Conservation (phyloP, 2,797 vertebrate genomes). For the Dicrostonyx torquatus region DNA sequence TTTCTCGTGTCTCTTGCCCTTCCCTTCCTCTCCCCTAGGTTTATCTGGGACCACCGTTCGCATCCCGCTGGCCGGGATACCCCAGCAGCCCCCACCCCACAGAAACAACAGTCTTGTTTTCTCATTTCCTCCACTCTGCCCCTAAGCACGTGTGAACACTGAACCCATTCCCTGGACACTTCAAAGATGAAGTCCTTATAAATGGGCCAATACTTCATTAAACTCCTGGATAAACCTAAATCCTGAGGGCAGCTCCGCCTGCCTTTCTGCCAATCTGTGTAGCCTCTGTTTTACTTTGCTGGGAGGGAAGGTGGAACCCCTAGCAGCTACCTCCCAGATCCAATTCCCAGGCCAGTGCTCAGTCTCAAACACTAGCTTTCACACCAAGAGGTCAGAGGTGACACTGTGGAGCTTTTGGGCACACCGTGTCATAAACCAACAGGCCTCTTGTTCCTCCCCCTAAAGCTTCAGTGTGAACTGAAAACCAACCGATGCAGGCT, state of each 20-base stretch:
- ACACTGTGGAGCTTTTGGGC: not conserved
- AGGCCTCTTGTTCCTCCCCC: not conserved
- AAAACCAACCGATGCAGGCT: constrained; percentile 1
- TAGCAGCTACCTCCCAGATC: too few relatives aligned
- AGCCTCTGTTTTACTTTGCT: not conserved
- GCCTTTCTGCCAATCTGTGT: not conserved
- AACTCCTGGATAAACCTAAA: not conserved
- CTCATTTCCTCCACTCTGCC: not conserved
- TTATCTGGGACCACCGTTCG: too few relatives aligned
- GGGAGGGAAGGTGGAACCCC: not conserved
- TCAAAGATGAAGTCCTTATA: not conserved
- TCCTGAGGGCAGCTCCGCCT: not conserved
- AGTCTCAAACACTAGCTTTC: not conserved
- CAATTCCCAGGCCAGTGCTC: not conserved
- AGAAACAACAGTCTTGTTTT: not conserved
- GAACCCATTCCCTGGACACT: not conserved
- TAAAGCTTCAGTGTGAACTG: not conserved
- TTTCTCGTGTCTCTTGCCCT: too few relatives aligned
- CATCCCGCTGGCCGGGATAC: too few relatives aligned
- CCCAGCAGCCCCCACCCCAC: not conserved
- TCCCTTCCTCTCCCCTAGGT: too few relatives aligned
- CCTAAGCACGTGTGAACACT: not conserved
- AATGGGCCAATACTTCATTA: not conserved
- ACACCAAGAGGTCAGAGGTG: not conserved
- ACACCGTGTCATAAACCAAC: constrained; percentile 7